phyloP scores from a whole-genome alignment of 1,140 invertebrate species.

The Aphaenogaster floridana region DNA sequence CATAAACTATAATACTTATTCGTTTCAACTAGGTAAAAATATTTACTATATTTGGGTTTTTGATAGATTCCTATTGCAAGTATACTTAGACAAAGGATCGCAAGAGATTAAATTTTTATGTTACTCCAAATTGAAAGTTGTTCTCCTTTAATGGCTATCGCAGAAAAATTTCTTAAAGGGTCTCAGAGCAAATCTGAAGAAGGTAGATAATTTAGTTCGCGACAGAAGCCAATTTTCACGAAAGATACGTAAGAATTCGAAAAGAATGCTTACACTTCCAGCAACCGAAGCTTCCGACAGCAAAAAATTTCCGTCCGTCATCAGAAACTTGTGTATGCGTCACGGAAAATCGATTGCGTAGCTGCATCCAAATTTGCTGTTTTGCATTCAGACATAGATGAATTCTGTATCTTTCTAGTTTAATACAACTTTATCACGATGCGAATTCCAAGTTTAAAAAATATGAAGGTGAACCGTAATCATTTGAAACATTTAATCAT shows the following conservation, averaged over 20 bases:
- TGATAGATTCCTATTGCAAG: background rate
- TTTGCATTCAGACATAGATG: background rate
- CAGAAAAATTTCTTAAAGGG: background rate
- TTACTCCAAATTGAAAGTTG: background rate
- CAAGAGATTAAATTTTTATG: background rate
- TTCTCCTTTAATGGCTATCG: background rate
- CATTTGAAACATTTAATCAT: background rate
- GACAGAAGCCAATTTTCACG: constrained; percentile 33
- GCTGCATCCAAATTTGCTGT: constrained; percentile 29
- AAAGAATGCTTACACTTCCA: constrained; percentile 11
- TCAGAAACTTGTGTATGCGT: constrained; percentile 26
- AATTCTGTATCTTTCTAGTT: background rate
- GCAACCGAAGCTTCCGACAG: background rate
- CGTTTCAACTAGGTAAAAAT: background rate
- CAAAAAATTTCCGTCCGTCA: constrained; percentile 34
- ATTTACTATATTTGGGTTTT: background rate
- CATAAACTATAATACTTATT: background rate
- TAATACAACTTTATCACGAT: background rate
- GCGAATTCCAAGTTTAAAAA: background rate
- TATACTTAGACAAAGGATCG: background rate
- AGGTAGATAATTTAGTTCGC: background rate
- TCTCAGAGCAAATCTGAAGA: constrained; percentile 1
- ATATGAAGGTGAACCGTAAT: background rate
- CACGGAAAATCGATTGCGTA: constrained; percentile 35
- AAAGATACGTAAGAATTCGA: constrained; percentile 1